Conservation (phyloP, 2,797 vertebrate species). For the Pogonophryne albipinna region DNA sequence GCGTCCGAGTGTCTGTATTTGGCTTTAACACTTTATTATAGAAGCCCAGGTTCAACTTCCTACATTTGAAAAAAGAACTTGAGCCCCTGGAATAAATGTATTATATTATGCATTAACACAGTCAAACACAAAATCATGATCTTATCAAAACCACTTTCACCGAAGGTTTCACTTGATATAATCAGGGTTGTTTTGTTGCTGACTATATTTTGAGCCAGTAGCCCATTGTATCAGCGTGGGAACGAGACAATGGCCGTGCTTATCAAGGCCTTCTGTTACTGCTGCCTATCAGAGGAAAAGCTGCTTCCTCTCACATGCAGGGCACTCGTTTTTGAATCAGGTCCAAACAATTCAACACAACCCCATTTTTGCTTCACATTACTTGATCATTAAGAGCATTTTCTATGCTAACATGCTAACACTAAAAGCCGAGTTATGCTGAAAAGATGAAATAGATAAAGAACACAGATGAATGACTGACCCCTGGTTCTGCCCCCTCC, state of each 20-base stretch:
- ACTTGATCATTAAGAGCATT: neutral
- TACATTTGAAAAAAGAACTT: too few species aligned
- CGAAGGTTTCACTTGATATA: conserved; percentile 15
- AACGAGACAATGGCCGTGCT: conserved; percentile 48
- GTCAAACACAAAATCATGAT: neutral
- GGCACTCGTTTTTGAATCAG: conserved; percentile 28
- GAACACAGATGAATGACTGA: neutral
- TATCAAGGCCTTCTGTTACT: conserved; percentile 39
- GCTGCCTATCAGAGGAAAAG: conserved; percentile 47
- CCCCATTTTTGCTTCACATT: conserved; percentile 19
- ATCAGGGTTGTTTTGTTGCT: conserved; percentile 14
- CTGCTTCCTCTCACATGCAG: conserved; percentile 57
- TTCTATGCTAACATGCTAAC: neutral
- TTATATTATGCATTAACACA: too few species aligned
- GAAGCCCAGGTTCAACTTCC: too few species aligned
- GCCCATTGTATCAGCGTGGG: conserved; percentile 61
- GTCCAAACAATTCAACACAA: conserved; percentile 17
- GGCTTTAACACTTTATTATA: too few species aligned
- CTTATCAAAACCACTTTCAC: neutral
- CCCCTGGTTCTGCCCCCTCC: conserved; percentile 6
- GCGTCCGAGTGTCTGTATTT: too few species aligned
- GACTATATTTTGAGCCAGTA: conserved; percentile 29
- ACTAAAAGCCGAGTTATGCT: neutral
- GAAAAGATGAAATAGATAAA: neutral
- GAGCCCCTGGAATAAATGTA: too few species aligned